Base-by-base conservation (phyloP, 2,113 vertebrate genomes). In the Illadopsis cleaveri region DNA sequence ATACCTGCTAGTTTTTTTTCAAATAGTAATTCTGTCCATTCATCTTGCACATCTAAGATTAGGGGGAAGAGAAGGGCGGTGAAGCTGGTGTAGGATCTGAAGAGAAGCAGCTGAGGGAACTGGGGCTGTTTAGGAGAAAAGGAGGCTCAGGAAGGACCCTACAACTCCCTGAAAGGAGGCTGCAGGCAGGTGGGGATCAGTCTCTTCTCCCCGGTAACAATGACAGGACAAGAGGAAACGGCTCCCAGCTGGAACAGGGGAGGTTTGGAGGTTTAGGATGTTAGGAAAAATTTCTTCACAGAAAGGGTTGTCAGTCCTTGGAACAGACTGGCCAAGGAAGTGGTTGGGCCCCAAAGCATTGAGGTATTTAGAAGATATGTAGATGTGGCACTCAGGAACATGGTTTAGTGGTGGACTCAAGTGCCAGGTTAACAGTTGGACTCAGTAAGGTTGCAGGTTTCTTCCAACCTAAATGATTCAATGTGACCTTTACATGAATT, bases 221-320 rank as follows among this genome's bases (percentile, higher is more conserved):
- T 15, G 25, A 13, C 38, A 76, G n/a, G 10, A 47, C 11, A 35
- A 21, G 20, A n/a, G n/a, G 35, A 54, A 82, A 68, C 0, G 0
- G 25, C 30, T 8, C 48, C 40, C 76, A 4, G 30, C 13, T 47
- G 47, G 10, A 76, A 54, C 9, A 42, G 4, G 6, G 9, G 8
- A 82, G 9, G 21, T 69, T 35, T 54, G 38, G 38, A 38, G 38
- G 38, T 38, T 38, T 38, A 38, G n/a, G 14, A 47, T 69, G 22
- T 40, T 9, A 40, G 30, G 10, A 48, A 25, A 68, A 40, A 40
- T 7, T 51, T 38, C 19, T 51, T 75, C 28, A 30, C 20, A 31
- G 38, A 37, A 68, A 35, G 10, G 2, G 10, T 40, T 53, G 30
- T 40, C 38, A 31, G 22, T 45, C 20, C 20, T n/a, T 76, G 62